Evolutionary conservation across 1,140 invertebrate species (phyloP), one percentile per base, ranked within the genome.

Genomic region (Pseudachorutes palmiensis): DNA sequence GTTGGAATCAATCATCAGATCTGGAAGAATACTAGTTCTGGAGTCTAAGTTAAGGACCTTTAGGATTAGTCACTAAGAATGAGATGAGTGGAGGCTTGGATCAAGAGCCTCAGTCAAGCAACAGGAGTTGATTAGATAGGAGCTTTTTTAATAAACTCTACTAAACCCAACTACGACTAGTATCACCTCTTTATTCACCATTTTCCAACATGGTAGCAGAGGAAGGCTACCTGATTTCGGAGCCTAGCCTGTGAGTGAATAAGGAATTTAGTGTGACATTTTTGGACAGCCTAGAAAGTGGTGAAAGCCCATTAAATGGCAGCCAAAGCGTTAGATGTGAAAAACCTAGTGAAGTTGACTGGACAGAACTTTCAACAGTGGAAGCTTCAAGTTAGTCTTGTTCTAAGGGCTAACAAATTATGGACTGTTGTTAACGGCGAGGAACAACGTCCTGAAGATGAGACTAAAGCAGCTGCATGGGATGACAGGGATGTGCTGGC

Each of bases 401-500:
- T 64, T 12, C 45, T 64, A 3, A 49, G 31, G 32, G 41, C 63
- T 5, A 31, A 24, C 9, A 28, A 63, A 45, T 9, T 63, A 33
- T 63, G 62, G 62, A 12, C n/a, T 2, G 45, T 30, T 29, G 63
- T 64, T 16, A 29, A 14, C 9, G 48, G 63, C 19, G 22, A 55
- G 22, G n/a, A 14, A 5, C 22, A 5, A 12, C 12, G 28, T 22
- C 51, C 51, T 5, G 9, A 22, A 3, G 26, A 45, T 9, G 41
- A 3, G 32, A 36, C 3, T 9, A 19, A 45, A 9, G 2, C 22
- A 28, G 24, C 30, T 30, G 22, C 3, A 9, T 68, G 67, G 67
- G 33, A 33, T n/a, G n/a, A 48, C 22, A 58, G 19, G 28, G 51
- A 68, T 30, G 31, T 32, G 24, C 24, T 68, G 22, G 67, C 67